Percentiles rank a stretch among this genome's conserved stretches.
These are phyloP conservation scores for Erpobdella octoculata DNA, from an alignment of 2,888 invertebrate species.

Conservation along the genomic window DNA sequence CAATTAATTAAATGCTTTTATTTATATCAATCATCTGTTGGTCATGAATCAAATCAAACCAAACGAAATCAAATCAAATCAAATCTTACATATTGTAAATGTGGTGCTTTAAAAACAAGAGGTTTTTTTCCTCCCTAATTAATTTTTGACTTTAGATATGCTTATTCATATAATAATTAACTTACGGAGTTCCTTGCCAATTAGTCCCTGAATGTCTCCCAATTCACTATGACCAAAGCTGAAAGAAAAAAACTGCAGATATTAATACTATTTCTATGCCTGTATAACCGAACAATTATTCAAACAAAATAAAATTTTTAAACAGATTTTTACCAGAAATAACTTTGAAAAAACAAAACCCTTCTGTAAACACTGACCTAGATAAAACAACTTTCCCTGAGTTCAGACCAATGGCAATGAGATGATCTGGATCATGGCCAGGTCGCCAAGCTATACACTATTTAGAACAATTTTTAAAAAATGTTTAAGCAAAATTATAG, in stretches of 20 bases:
- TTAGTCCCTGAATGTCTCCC: slow-evolving; percentile 61
- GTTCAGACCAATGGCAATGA: slow-evolving; percentile 77
- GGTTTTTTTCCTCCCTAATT: background rate
- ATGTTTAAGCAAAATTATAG: background rate
- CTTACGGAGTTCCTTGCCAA: slow-evolving; percentile 71
- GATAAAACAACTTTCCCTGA: slow-evolving; percentile 79
- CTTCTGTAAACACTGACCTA: slow-evolving; percentile 42
- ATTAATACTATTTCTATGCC: background rate
- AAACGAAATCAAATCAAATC: background rate
- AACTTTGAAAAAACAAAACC: too few relatives aligned
- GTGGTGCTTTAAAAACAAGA: background rate
- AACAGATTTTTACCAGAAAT: too few relatives aligned
- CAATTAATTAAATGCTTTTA: too few relatives aligned
- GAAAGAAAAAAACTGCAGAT: slow-evolving; percentile 25
- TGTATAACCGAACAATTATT: too few relatives aligned
- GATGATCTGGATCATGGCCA: slow-evolving; percentile 65
- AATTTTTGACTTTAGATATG: background rate
- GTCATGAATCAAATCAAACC: background rate
- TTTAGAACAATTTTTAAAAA: slow-evolving; percentile 30
- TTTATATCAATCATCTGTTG: too few relatives aligned
- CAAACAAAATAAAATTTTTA: too few relatives aligned
- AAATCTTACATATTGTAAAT: background rate
- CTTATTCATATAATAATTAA: slow-evolving; percentile 25
- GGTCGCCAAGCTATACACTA: slow-evolving; percentile 77
- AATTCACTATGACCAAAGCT: slow-evolving; percentile 45